Base-by-base conservation (phyloP, 2,113 vertebrate genomes). In the Jacana jacana region DNA sequence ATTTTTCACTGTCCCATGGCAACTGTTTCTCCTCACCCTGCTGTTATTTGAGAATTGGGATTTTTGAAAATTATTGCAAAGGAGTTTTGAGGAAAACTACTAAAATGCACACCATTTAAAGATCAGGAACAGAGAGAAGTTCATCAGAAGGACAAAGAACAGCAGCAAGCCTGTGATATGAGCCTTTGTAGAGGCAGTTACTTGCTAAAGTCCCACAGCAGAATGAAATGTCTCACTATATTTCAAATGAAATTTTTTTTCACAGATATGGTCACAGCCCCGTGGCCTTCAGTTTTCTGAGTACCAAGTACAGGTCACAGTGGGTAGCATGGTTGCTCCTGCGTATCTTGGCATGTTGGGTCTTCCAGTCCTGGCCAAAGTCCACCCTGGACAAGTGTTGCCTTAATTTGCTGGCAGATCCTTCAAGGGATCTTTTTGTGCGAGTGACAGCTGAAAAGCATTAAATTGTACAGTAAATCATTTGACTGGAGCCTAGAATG, bases 401-500 rank as follows among this genome's bases (percentile, higher is more conserved):
- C 51, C 48, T 87, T 93, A 44, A n/a, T 94, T 94, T 73, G 39
- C 64, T 94, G 86, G 92, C 91, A 76, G 81, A 86, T 94, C 8
- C 0, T 94, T 95, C 77, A 73, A 85, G 81, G 72, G 68, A 92
- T 93, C 19, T 11, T 95, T 95, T 93, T 93, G 88, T 93, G 78
- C 4, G 0, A 78, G 40, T 89, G 91, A 86, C 92, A 97, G 86
- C 73, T 95, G 97, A 96, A 97, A 96, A 68, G 60, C 94, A 96
- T 97, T 97, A 95, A 91, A 65, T 40, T 86, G 33, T 51, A 63
- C 88, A 95, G 79, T 96, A 96, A 96, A 95, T 96, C 71, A 89
- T 73, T 94, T 93, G 89, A 88, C 86, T 88, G 82, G 75, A 93
- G 60, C 78, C 71, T 92, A 95, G 83, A 91, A 95, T 84, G 93